Conservation (phyloP, 2,888 invertebrate genomes). For the Sesamia inferens region DNA sequence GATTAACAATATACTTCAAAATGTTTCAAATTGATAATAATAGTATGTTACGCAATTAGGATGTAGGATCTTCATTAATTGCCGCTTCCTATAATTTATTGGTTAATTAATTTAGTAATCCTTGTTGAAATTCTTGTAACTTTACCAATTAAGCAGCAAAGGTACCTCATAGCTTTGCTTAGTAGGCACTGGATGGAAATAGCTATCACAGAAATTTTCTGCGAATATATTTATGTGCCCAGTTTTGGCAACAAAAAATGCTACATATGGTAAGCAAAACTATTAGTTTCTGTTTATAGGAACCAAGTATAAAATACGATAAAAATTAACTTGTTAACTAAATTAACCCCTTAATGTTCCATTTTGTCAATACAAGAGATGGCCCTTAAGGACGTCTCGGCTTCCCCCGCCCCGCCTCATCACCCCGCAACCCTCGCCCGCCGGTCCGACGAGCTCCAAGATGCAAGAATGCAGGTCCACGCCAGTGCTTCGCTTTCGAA, state of each 20-base stretch:
- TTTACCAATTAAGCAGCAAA: background rate
- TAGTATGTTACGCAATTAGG: too few relatives aligned
- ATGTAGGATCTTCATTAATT: too few relatives aligned
- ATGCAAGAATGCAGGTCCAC: conserved; percentile 84
- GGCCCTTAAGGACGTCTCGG: conserved; percentile 60
- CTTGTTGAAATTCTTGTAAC: background rate
- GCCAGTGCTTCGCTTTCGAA: conserved; percentile 84
- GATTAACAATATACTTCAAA: too few relatives aligned
- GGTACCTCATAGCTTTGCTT: too few relatives aligned
- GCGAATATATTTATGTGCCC: too few relatives aligned
- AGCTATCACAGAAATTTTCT: too few relatives aligned
- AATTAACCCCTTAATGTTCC: background rate
- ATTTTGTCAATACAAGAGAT: conserved; percentile 45
- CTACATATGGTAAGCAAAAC: background rate
- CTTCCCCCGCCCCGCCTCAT: conserved; percentile 17
- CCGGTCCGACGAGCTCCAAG: conserved; percentile 85
- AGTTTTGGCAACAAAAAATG: too few relatives aligned
- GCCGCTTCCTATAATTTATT: too few relatives aligned
- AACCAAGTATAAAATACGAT: background rate
- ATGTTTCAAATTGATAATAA: too few relatives aligned
- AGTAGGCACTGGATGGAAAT: too few relatives aligned
- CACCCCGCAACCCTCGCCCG: conserved; percentile 68
- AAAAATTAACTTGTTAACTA: background rate
- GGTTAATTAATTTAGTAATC: too few relatives aligned
- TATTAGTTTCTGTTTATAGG: background rate